Base-by-base conservation (phyloP, 2,797 vertebrate species). In the Oryzias dopingdopingensis region DNA sequence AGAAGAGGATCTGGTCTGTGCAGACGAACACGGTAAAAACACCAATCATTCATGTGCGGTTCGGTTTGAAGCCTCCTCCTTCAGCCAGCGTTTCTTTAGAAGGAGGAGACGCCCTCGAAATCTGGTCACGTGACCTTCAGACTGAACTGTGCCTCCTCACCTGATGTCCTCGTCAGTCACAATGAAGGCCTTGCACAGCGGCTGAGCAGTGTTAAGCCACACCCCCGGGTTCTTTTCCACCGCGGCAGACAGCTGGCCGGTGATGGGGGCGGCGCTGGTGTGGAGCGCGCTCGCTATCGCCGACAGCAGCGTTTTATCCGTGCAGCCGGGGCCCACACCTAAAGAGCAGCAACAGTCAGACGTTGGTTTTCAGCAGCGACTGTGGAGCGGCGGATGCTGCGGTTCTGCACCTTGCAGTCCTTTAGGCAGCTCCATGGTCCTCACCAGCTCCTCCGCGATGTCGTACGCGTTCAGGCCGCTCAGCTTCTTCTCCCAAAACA, bases 401-500 rank as follows among this genome's bases (percentile, higher is more conserved):
- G 42, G 16, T 5, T 7, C 83, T 85, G 10, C 84, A 97, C 97
- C 97, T 92, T 99, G 97, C 59, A 99, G 84, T 41, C 96, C 96
- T 87, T 98, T 99, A 1, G 97, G 96, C 41, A 99, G 93, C 52
- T 99, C 97, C 96, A 99, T 99, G 2, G 97, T 98, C 81, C 98
- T 97, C 70, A 99, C 96, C 57, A 99, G 86, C 84, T 99, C 97
- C 78, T 99, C 96, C 0, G 97, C 97, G 4, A 99, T 97, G 88
- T 99, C 97, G 44, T 95, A 99, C 17, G 97, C 97, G 1, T 95
- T 98, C 51, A 99, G 91, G 7, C 97, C 97, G 17, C 95, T 93
- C 56, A 99, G 86, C 53, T 98, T 98, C 91, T 98, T 99, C 90
- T 99, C 97, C 97, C 97, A 99, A 85, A 99, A 99, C 18, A 99